Evolutionary conservation across 2,113 vertebrate species (phyloP).

Genomic region (Rhizomys pruinosus): DNA sequence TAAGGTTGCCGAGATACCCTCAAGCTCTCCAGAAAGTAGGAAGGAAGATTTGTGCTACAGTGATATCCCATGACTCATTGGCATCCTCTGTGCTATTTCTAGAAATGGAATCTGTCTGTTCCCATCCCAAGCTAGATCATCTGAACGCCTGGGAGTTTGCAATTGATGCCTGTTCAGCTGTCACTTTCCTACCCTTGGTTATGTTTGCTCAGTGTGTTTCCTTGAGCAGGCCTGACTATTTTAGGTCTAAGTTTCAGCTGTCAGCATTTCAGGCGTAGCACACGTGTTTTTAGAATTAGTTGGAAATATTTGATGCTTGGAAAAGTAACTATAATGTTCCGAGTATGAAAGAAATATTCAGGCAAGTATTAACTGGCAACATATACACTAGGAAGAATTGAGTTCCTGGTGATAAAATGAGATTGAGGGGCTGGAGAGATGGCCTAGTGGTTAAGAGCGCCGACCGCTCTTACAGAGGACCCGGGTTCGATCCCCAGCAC

Average conservation of each 20-base stretch:
- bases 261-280: constrained; percentile 74
- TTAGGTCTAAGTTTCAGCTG: constrained; percentile 73
- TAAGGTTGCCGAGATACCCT: constrained; percentile 26
- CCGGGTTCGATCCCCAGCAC: too few species aligned
- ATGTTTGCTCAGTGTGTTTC: constrained; percentile 63
- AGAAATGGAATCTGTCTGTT: constrained; percentile 70
- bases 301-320: constrained; percentile 74
- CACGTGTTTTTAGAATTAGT: constrained; percentile 72
- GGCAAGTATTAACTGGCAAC: constrained; percentile 76
- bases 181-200: constrained; percentile 66
- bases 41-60: constrained; percentile 27
- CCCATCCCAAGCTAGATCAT: constrained; percentile 62
- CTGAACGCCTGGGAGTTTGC: constrained; percentile 74
- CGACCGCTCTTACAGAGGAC: too few species aligned
- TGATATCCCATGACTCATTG: constrained; percentile 48
- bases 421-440: too few species aligned
- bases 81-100: constrained; percentile 72
- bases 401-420: constrained; percentile 60
- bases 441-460: too few species aligned
- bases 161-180: constrained; percentile 75
- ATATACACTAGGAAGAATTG: constrained; percentile 53
- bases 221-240: constrained; percentile 68
- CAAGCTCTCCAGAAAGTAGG: constrained; percentile 34
- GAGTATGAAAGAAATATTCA: constrained; percentile 75
- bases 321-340: constrained; percentile 76